Percentiles rank a stretch among this genome's conserved stretches.
Conservation (phyloP, 2,888 invertebrate species). For the Sepiola atlantica region DNA sequence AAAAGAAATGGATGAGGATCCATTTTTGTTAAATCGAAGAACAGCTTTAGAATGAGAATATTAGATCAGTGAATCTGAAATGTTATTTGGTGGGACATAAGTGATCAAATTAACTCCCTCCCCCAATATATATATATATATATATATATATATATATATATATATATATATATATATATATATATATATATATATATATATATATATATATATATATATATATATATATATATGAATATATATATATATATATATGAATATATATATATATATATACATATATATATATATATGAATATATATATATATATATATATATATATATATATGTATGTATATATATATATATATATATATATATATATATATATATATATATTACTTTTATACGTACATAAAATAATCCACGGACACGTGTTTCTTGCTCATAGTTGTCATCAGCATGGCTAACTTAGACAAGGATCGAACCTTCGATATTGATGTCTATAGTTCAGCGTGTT, state of each 20-base stretch:
- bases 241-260: not conserved
- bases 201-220: not conserved
- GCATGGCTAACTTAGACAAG: too few species aligned
- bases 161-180: slow-evolving; percentile 13
- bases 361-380: too few species aligned
- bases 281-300: slow-evolving; percentile 2
- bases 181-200: not conserved
- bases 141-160: not conserved
- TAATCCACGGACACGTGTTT: too few species aligned
- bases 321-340: slow-evolving; percentile 3
- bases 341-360: not conserved
- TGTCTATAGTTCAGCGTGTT: too few species aligned
- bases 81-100: too few species aligned
- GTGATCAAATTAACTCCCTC: not conserved
- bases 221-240: not conserved
- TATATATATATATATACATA: not conserved
- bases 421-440: too few species aligned
- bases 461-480: too few species aligned
- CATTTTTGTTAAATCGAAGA: too few species aligned
- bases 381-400: too few species aligned
- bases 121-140: not conserved
- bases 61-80: too few species aligned
- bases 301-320: slow-evolving; percentile 32
- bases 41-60: too few species aligned
- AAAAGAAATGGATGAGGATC: too few species aligned